Base-by-base conservation (phyloP, 2,113 vertebrate species). In the Malurus cyaneus region DNA sequence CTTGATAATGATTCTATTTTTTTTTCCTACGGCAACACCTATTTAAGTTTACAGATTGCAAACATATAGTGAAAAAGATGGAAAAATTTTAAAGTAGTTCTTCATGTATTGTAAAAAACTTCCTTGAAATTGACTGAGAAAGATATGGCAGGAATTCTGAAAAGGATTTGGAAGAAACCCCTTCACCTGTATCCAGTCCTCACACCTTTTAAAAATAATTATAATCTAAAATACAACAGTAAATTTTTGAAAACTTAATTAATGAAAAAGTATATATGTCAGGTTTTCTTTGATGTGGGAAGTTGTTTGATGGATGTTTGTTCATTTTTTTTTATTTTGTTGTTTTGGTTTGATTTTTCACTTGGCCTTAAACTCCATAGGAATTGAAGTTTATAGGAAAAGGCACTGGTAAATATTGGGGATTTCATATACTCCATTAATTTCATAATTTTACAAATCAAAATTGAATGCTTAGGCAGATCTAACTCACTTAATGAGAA, bases 211-310 rank as follows among this genome's bases (percentile, higher is more conserved):
- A 5, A 3, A 80, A 56, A 71, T 39, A 0, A 56, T 29, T 54
- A n/a, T n/a, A 41, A 29, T 44, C 18, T 29, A 66, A 81, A 89
- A 41, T 12, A 14, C 2, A 77, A 32, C 34, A n/a, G 14, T 16
- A 70, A 6, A 8, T 15, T 61, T 82, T 80, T 52, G 6, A 59
- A 93, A 82, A 72, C 2, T 32, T 26, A n/a, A 6, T 29, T 5
- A 1, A 76, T 54, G 23, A 19, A 28, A 62, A 32, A 8, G 3
- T 28, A 18, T 26, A 8, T 34, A 42, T 57, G 3, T 14, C 26
- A 5, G 1, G 1, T 8, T 8, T 31, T 7, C 6, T 47, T 46
- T 25, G 7, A 3, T 34, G 20, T 49, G 31, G 5, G 0, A 5
- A 1, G 9, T 36, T 19, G 10, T 24, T 76, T 46, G 44, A 19